These are phyloP conservation scores for Carollia perspicillata DNA, from an alignment of 2,113 vertebrate species.

Conservation along the genomic window DNA sequence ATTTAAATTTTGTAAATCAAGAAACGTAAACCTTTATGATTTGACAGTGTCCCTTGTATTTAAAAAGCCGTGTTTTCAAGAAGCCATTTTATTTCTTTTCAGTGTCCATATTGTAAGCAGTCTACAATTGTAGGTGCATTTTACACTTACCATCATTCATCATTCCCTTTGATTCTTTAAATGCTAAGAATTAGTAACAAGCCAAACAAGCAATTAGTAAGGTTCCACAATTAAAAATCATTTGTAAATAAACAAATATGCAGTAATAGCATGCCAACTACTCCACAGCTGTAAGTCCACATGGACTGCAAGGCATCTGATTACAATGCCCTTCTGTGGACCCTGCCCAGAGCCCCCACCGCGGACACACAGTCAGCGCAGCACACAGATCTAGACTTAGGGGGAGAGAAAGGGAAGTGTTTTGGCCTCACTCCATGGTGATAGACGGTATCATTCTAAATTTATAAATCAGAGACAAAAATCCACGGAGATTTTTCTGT, in stretches of 20 bases:
- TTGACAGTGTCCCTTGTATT: constrained; percentile 51
- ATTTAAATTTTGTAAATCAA: background rate
- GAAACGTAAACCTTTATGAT: constrained; percentile 38
- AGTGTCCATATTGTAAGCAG: background rate
- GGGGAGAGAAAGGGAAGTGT: background rate
- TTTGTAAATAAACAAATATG: constrained; percentile 49
- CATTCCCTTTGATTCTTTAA: constrained; percentile 88
- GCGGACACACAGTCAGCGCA: background rate
- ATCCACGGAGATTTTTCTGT: background rate
- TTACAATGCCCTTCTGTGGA: background rate
- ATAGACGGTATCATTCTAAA: background rate
- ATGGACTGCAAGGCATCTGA: background rate
- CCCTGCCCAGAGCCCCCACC: background rate
- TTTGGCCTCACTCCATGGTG: background rate
- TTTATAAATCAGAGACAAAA: constrained; percentile 6
- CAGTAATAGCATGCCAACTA: constrained; percentile 65
- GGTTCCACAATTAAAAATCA: constrained; percentile 62
- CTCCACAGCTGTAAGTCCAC: background rate
- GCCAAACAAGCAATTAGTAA: constrained; percentile 73
- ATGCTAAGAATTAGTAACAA: constrained; percentile 82
- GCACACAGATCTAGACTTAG: background rate
- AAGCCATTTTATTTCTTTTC: constrained; percentile 27
- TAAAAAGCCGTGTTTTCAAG: background rate
- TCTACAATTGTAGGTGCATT: constrained; percentile 1
- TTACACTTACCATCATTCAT: constrained; percentile 86